Evolutionary conservation across 2,888 invertebrate genomes (phyloP).

Genomic region (Pheosia gnoma): DNA sequence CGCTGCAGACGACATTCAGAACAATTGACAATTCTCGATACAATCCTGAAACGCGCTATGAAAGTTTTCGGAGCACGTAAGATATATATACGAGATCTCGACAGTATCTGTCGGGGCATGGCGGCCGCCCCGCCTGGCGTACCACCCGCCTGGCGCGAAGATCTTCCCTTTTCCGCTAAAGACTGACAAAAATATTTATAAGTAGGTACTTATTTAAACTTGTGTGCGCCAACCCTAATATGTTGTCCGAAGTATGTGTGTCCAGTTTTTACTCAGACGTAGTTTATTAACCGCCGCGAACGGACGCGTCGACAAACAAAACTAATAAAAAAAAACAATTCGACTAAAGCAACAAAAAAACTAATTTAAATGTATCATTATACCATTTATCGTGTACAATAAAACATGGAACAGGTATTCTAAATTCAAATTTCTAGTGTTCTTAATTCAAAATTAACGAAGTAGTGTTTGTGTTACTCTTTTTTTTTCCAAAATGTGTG

Average conservation of each 20-base stretch:
- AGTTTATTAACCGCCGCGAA: conserved; percentile 1
- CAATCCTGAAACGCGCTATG: no score
- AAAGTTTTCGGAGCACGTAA: no score
- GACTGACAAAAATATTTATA: neutral
- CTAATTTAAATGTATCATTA: neutral
- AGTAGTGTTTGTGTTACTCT: neutral
- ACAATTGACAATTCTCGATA: no score
- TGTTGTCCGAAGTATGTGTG: conserved; percentile 5
- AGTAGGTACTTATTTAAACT: neutral
- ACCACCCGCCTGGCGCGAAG: no score
- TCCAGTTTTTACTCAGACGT: conserved; percentile 12
- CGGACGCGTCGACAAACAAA: conserved; percentile 14
- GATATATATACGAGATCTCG: no score
- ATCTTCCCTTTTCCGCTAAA: no score
- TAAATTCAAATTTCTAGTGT: neutral
- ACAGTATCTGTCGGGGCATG: no score
- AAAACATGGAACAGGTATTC: neutral
- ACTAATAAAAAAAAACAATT: conserved; percentile 1
- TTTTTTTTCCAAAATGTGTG: conserved; percentile 2
- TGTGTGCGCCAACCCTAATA: conserved; percentile 21
- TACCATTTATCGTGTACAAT: conserved; percentile 3
- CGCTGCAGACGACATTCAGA: no score
- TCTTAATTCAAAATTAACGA: neutral
- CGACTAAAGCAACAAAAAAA: neutral
- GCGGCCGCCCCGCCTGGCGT: no score